Base-by-base conservation (phyloP, 1,140 invertebrate species). In the Papilio polytes region DNA sequence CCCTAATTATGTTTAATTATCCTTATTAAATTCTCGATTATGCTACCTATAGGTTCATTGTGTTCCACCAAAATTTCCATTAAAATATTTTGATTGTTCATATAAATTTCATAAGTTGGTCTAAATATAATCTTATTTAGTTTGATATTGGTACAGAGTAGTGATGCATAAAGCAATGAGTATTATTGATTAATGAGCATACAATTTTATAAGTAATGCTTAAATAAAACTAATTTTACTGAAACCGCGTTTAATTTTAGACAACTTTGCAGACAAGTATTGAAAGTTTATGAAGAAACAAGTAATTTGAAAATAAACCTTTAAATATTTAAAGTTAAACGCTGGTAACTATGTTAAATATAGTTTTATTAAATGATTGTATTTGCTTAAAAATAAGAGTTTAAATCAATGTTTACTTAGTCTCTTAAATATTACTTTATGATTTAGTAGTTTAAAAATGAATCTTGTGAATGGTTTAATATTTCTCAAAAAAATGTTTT, bases 211-310 rank as follows among this genome's bases (percentile, higher is more conserved):
- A 70, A 31, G 26, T 3, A 70, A 31, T 70, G 63, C 10, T 70
- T 70, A 15, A 70, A 36, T 70, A 36, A 70, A 70, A 70, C 26
- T 18, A 70, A 70, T 70, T 36, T 70, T 70, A 70, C 13, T 36
- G 13, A 70, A 31, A 70, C 13, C 26, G 10, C 22, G 26, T 66
- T 66, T 66, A 66, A 66, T 66, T 66, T 18, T 56, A n/a, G 51
- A 53, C 51, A 53, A 53, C 18, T 56, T n/a, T 56, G 4, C 4
- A 56, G 1, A 56, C 3, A 53, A n/a, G 15, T 51, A 3, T 53
- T 18, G 2, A 3, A 53, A 53, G 15, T 15, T 4, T 59, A 22
- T 0, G n/a, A 20, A 20, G n/a, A 63, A 63, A 63, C 31, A 6
- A 12, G 13, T 8, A 70, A 31, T 70, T 70, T 31, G 26, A 70